A percentile compares a stretch with the other conserved stretches of the same genome.
Conservation (phyloP, 2,797 vertebrate genomes). For the Acanthiza pusilla region DNA sequence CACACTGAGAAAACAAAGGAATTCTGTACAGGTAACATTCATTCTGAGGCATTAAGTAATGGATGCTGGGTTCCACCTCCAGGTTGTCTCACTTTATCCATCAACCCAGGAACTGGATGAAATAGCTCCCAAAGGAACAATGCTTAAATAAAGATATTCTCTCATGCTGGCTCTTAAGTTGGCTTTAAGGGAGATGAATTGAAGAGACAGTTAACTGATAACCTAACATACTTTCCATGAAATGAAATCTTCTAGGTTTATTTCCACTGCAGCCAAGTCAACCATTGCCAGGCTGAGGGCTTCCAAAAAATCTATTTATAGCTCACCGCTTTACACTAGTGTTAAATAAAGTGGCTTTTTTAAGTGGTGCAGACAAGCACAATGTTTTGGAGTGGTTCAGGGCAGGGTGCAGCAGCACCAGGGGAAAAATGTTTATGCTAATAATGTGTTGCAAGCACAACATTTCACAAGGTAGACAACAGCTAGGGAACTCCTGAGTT, state of each 20-base stretch:
- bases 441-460: not conserved
- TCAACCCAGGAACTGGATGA: not conserved
- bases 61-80: not conserved
- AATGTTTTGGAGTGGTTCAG: not conserved
- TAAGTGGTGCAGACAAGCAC: not conserved
- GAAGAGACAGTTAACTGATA: not conserved
- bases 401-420: not conserved
- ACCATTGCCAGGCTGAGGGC: not conserved
- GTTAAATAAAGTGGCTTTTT: not conserved
- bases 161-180: not conserved
- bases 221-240: not conserved
- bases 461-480: not conserved
- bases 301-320: conserved; percentile 21
- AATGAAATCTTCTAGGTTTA: not conserved
- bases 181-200: not conserved
- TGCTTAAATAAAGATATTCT: not conserved
- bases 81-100: not conserved
- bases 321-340: not conserved
- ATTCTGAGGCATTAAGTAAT: not conserved
- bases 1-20: not conserved
- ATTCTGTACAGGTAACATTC: not conserved
- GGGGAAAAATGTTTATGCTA: not conserved
- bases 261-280: not conserved
- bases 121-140: not conserved
- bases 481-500: not conserved